These are phyloP conservation scores for Philonicus albiceps DNA, from an alignment of 2,888 invertebrate species.

Conservation along the genomic window DNA sequence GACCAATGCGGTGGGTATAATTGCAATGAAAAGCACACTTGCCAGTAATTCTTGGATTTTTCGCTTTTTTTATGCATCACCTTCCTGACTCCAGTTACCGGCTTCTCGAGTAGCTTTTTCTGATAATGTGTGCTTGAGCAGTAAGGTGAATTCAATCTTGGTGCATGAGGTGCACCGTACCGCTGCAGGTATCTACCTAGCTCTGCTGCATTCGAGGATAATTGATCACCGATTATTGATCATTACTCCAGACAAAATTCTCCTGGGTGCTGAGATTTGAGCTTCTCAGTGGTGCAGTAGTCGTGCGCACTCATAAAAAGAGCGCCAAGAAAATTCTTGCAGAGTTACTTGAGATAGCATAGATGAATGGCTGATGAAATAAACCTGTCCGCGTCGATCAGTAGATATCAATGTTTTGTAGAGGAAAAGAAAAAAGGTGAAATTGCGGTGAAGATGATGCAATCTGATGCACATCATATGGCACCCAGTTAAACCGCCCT, in stretches of 20 bases:
- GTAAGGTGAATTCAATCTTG: background rate
- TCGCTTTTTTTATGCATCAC: background rate
- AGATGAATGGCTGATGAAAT: slow-evolving; percentile 46
- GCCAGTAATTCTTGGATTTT: background rate
- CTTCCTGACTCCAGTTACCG: background rate
- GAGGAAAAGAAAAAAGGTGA: background rate
- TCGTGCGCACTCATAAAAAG: background rate
- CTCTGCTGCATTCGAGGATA: background rate
- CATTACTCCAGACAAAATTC: slow-evolving; percentile 1
- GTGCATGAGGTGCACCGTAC: background rate
- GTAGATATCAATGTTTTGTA: background rate
- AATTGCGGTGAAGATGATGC: slow-evolving; percentile 25
- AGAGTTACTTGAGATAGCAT: background rate
- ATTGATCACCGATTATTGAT: slow-evolving; percentile 5
- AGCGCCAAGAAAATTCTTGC: background rate
- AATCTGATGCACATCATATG: background rate
- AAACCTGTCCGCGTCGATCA: slow-evolving; percentile 46
- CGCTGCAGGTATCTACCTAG: background rate
- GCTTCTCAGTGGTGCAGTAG: background rate
- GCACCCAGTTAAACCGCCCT: background rate
- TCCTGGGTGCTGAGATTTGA: background rate
- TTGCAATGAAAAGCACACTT: background rate
- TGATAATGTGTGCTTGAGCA: background rate
- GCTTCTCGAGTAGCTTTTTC: background rate
- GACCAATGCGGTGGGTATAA: background rate